phyloP scores from a whole-genome alignment of 1,140 invertebrate genomes.

The Magallana ariakensis region DNA sequence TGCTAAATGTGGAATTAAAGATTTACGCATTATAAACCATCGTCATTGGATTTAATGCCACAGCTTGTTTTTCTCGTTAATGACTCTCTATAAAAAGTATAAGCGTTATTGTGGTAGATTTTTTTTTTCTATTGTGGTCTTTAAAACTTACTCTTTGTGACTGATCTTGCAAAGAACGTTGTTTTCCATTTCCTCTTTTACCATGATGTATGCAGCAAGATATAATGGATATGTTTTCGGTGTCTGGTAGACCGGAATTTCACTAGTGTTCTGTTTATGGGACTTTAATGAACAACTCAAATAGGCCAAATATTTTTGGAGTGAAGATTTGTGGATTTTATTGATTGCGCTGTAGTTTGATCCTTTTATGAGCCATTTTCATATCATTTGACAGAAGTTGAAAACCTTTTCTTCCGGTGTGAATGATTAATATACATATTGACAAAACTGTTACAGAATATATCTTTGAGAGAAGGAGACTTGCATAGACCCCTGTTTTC shows the following conservation, averaged over 20 bases:
- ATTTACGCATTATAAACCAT: slow-evolving; percentile 2
- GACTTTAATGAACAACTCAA: slow-evolving; percentile 17
- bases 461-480: background rate
- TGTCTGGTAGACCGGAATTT: background rate
- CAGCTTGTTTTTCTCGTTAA: slow-evolving; percentile 16
- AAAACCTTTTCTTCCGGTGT: background rate
- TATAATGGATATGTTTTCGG: slow-evolving; percentile 3
- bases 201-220: background rate
- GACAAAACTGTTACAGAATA: background rate
- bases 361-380: slow-evolving; percentile 7
- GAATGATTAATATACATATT: slow-evolving; percentile 27
- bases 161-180: background rate
- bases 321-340: slow-evolving; percentile 7
- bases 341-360: background rate
- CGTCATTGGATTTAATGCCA: slow-evolving; percentile 15
- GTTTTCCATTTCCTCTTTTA: background rate
- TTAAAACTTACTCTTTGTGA: background rate
- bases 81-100: background rate
- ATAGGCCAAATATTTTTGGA: background rate
- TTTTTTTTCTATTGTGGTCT: slow-evolving; percentile 11
- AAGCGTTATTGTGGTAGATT: background rate
- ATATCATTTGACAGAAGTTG: slow-evolving; percentile 8
- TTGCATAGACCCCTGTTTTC: background rate
- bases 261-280: background rate
- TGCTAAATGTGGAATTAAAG: slow-evolving; percentile 11